Evolutionary conservation across 2,113 vertebrate species (phyloP), one percentile per base, ranked within the genome.

Genomic region (Forbesichthys agassizii): DNA sequence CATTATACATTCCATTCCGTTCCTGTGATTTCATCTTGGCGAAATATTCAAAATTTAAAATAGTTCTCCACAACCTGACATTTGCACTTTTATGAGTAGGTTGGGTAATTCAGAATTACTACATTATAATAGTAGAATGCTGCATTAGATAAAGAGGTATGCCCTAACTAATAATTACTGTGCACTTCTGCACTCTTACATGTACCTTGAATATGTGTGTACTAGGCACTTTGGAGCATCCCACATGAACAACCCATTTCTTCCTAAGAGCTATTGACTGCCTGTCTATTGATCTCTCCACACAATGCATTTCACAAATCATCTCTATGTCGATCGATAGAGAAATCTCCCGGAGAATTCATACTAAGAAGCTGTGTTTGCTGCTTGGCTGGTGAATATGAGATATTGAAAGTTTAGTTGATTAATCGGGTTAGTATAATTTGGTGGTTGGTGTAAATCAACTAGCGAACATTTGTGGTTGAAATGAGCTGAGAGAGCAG

Each of bases 291-390:
- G 97, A 99, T 98, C 94, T 98, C 94, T 52, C 88, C 83, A 58
- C 84, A 93, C 94, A 96, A 95, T 96, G 96, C 97, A 96, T 96
- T 94, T 93, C 96, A 98, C 97, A 98, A 99, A 99, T 99, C 96
- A 99, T 98, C 96, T 93, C 94, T 93, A 94, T 94, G 91, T 88
- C 92, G 94, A 99, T 99, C 96, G 73, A 99, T 98, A 95, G 90
- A 95, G 96, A 99, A 97, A 98, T 96, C 96, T 98, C 94, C 95
- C 87, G 96, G 96, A 99, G 98, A 98, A 98, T 98, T 98, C 96
- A 96, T 96, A 96, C 95, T 95, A 96, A 95, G 89, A 96, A 95
- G 92, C 90, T 88, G 62, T 93, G 95, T 95, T 96, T 91, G 90
- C 92, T 89, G 68, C 66, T 60, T 36, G 56, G 66, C 69, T 66